Conservation (phyloP, 2,797 vertebrate species). For the Coccyzus lansbergi region DNA sequence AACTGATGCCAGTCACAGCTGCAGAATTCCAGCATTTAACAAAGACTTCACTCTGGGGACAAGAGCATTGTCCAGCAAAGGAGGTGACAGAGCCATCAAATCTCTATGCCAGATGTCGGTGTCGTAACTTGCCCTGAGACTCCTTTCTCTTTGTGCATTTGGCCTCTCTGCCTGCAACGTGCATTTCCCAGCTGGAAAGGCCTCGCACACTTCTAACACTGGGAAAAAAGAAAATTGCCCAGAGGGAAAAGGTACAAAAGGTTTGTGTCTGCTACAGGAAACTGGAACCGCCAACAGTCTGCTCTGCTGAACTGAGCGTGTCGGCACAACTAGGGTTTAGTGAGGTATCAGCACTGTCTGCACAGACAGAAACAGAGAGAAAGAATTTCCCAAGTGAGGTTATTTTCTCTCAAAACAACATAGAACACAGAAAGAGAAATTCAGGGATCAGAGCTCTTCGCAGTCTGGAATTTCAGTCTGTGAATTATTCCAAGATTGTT, state of each 20-base stretch:
- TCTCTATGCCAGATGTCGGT: conserved; percentile 65
- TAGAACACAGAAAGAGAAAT: background rate
- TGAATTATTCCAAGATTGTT: background rate
- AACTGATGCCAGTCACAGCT: conserved; percentile 37
- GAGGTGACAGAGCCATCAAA: conserved; percentile 44
- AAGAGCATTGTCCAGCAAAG: conserved; percentile 48
- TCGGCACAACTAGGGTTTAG: background rate
- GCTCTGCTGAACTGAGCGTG: conserved; percentile 6
- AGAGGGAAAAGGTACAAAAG: conserved; percentile 67
- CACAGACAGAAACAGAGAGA: background rate
- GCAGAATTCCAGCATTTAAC: conserved; percentile 5
- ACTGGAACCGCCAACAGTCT: conserved; percentile 49
- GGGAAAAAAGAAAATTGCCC: conserved; percentile 55
- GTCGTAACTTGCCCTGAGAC: background rate
- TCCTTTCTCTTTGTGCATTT: conserved; percentile 36
- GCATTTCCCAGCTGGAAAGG: conserved; percentile 60
- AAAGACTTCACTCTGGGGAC: conserved; percentile 58
- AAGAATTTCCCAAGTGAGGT: background rate
- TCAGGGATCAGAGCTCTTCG: background rate
- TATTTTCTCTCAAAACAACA: conserved; percentile 16
- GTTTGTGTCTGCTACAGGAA: conserved; percentile 62
- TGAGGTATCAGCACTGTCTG: background rate
- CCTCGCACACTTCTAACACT: conserved; percentile 18
- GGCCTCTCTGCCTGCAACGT: conserved; percentile 20
- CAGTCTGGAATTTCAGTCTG: background rate